These are phyloP conservation scores for Perizoma affinitatum DNA, from an alignment of 2,888 invertebrate species.

Conservation along the genomic window DNA sequence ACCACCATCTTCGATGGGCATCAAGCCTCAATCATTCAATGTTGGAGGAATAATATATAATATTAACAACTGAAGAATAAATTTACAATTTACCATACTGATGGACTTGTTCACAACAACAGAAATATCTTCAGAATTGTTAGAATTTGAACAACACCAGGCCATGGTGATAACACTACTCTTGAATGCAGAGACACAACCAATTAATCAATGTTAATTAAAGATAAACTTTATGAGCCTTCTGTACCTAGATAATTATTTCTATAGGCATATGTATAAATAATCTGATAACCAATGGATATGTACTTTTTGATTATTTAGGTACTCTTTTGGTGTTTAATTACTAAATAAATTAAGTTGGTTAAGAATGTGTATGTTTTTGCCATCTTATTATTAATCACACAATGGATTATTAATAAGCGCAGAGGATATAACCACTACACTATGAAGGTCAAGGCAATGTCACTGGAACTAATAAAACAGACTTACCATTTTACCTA, in stretches of 20 bases:
- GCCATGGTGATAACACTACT: constrained; percentile 37
- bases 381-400: no score
- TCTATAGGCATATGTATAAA: neutral
- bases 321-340: no score
- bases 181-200: constrained; percentile 16
- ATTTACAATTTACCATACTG: no score
- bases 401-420: no score
- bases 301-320: no score
- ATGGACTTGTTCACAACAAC: constrained; percentile 41
- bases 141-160: constrained; percentile 48
- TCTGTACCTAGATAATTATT: constrained; percentile 5
- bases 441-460: constrained; percentile 68
- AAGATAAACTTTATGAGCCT: constrained; percentile 24
- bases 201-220: constrained; percentile 15
- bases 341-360: no score
- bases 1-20: no score
- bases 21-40: no score
- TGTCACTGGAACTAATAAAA: constrained; percentile 60
- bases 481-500: constrained; percentile 57
- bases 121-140: constrained; percentile 37
- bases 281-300: neutral
- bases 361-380: no score
- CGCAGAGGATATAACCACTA: no score
- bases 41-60: no score
- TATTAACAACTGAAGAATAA: no score